Evolutionary conservation across 2,797 vertebrate genomes (phyloP).

Genomic region (Masticophis lateralis): DNA sequence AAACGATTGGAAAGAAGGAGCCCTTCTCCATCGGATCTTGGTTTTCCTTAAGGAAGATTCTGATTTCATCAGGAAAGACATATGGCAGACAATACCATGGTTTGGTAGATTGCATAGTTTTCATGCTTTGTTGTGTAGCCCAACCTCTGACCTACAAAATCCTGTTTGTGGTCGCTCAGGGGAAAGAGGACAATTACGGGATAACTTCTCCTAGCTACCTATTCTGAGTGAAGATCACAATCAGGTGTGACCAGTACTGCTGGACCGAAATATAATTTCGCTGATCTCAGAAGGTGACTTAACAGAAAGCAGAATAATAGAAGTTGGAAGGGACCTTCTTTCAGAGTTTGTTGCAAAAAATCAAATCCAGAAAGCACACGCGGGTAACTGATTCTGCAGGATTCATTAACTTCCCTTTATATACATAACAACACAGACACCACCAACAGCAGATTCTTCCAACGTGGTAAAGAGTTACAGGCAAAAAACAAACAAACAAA

Average conservation of each 20-base stretch:
- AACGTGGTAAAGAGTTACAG: too few species aligned
- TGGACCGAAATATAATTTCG: neutral
- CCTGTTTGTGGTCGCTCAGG: neutral
- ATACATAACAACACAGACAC: too few species aligned
- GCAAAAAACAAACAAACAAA: too few species aligned
- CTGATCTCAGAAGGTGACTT: neutral
- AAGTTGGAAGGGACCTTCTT: neutral
- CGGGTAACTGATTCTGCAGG: too few species aligned
- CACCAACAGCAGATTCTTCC: too few species aligned
- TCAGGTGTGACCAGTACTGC: neutral
- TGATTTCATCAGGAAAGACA: slow-evolving; percentile 49
- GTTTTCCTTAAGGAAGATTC: slow-evolving; percentile 45
- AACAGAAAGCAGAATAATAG: neutral
- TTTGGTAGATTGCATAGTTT: slow-evolving; percentile 28
- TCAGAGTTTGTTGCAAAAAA: too few species aligned
- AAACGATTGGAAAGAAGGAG: slow-evolving; percentile 61
- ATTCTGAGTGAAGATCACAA: neutral
- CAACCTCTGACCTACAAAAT: neutral
- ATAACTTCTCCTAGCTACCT: neutral
- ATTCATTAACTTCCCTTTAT: too few species aligned
- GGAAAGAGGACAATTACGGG: neutral
- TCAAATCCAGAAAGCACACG: too few species aligned
- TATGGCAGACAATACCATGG: slow-evolving; percentile 48
- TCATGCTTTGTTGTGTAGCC: neutral
- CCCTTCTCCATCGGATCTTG: slow-evolving; percentile 57